Evolutionary conservation across 2,797 vertebrate genomes (phyloP), one percentile per base, ranked within the genome.

Genomic region (Halcyon badia): DNA sequence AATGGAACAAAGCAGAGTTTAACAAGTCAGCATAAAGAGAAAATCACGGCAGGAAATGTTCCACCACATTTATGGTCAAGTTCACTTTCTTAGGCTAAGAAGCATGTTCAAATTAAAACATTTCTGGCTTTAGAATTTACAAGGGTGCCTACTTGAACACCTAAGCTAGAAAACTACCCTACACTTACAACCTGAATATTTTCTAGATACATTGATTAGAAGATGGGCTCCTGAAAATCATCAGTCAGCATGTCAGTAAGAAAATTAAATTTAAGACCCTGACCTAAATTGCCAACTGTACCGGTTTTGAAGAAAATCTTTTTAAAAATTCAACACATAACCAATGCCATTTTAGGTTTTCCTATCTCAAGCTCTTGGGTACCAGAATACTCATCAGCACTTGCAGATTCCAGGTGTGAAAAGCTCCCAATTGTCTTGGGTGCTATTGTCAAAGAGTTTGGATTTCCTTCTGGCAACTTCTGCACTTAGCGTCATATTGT

Each of bases 331-430:
- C 69, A 72, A 31, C 30, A 65, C 16, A 60, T 18, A 78, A 76
- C 26, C 44, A 83, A 54, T 54, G 24, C 65, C 30, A 69, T 82
- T 90, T 91, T 89, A 87, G 16, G 18, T 72, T 87, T 86, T 87
- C 46, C 66, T 64, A 28, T 79, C 69, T 90, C 71, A 64, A 69
- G 72, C 3, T 20, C 10, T 31, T 41, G 61, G 10, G 41, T 90
- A 64, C 83, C 82, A 94, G 87, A 93, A 96, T 44, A 70, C 28
- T 91, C 71, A 58, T 84, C 60, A 77, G 31, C 39, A 82, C 42
- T 91, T 75, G 56, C 48, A 92, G 65, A 94, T 82, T 95, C 89
- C 96, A 97, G 91, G 95, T 96, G 88, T 68, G 78, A 95, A 94
- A 94, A 94, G 42, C 68, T 92, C 39, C 89, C 89, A 93, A 60